Evolutionary conservation across 2,113 vertebrate genomes (phyloP).

Genomic region (Odobenus rosmarus): DNA sequence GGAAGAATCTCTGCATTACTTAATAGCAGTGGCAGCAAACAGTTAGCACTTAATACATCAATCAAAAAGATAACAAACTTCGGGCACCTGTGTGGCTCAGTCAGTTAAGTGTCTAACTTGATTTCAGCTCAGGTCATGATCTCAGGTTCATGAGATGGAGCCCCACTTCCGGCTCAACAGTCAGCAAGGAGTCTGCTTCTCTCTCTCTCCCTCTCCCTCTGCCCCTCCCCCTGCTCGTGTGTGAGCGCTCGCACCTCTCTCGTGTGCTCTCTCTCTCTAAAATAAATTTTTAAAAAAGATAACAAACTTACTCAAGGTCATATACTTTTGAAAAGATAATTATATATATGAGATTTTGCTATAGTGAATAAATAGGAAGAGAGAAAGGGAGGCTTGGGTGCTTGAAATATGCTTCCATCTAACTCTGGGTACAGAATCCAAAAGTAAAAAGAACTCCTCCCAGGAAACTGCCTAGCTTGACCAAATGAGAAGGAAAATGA

Average conservation of each 20-base stretch:
- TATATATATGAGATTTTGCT: not conserved
- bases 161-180: not conserved
- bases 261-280: not conserved
- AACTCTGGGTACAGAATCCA: not conserved
- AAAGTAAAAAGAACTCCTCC: not conserved
- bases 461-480: not conserved
- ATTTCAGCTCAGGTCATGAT: not conserved
- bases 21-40: not conserved
- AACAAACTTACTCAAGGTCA: constrained; percentile 18
- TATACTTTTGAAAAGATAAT: not conserved
- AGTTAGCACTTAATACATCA: not conserved
- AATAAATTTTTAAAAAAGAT: not conserved
- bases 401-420: not conserved
- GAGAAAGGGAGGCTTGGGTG: not conserved
- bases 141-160: not conserved
- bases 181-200: not conserved
- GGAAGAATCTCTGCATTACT: not conserved
- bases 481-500: not conserved
- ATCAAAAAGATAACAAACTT: not conserved
- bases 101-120: not conserved
- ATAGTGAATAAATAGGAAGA: not conserved
- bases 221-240: not conserved
- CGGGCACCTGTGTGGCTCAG: not conserved
- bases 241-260: not conserved
- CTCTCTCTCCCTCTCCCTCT: not conserved